A percentile compares a stretch with the other conserved stretches of the same genome.
Evolutionary conservation across 2,888 invertebrate genomes (phyloP).

Genomic region (Nomada ferruginata): DNA sequence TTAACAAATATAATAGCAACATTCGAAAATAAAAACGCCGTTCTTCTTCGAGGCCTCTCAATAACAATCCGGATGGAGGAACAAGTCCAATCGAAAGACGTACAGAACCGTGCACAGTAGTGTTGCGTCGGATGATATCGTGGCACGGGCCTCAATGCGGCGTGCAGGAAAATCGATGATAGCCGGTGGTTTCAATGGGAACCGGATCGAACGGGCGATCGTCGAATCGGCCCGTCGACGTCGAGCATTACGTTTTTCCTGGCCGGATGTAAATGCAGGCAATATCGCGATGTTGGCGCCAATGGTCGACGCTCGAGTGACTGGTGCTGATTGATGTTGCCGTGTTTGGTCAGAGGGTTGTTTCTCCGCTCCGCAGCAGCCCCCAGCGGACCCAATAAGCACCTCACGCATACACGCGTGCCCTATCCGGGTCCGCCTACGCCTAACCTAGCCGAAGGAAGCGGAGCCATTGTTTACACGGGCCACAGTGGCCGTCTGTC

Average conservation of each 20-base stretch:
- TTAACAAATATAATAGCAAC: too few relatives aligned
- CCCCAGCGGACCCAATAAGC: constrained; percentile 83
- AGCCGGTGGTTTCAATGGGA: constrained; percentile 34
- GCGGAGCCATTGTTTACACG: constrained; percentile 78
- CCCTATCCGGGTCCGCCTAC: constrained; percentile 59
- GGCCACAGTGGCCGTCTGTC: constrained; percentile 79
- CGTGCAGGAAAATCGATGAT: constrained; percentile 10
- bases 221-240: constrained; percentile 47
- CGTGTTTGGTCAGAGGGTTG: constrained; percentile 84
- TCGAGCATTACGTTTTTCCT: constrained; percentile 64
- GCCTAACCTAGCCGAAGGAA: constrained; percentile 71
- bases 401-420: constrained; percentile 75
- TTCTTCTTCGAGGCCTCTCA: neutral
- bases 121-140: constrained; percentile 11
- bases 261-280: constrained; percentile 78
- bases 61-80: neutral
- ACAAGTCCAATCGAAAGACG: neutral
- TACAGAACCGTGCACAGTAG: neutral
- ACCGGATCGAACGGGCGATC: constrained; percentile 39
- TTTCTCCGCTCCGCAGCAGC: constrained; percentile 80
- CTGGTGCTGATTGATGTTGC: constrained; percentile 84
- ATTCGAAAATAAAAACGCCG: too few relatives aligned
- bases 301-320: constrained; percentile 81
- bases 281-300: constrained; percentile 82
- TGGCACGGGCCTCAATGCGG: constrained; percentile 9